These are phyloP conservation scores for Actinemys pallida DNA, from an alignment of 2,113 vertebrate species.

Conservation along the genomic window DNA sequence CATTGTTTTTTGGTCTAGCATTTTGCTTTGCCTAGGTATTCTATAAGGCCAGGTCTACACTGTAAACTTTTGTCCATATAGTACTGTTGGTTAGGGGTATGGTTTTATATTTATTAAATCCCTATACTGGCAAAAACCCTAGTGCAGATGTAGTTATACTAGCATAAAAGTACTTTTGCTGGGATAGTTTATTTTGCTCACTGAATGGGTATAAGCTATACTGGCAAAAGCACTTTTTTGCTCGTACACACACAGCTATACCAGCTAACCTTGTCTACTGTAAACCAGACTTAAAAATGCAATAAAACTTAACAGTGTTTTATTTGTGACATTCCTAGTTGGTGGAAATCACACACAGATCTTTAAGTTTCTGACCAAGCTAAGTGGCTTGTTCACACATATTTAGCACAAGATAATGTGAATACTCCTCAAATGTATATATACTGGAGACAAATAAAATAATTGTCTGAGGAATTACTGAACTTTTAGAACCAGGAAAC, in stretches of 20 bases:
- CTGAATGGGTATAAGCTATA: background rate
- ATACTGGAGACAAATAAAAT: slow-evolving; percentile 40
- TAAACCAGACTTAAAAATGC: slow-evolving; percentile 4
- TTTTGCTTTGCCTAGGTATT: background rate
- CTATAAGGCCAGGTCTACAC: background rate
- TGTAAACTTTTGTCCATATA: background rate
- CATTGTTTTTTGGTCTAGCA: background rate
- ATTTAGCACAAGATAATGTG: slow-evolving; percentile 29
- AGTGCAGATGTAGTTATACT: background rate
- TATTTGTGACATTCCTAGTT: background rate
- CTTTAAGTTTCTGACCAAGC: slow-evolving; percentile 21
- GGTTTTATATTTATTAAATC: background rate
- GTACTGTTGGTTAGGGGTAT: background rate
- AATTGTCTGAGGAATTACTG: slow-evolving; percentile 13
- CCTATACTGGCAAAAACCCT: background rate
- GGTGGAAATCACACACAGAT: background rate
- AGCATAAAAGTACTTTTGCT: background rate
- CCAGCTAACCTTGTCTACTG: background rate
- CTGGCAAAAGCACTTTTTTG: background rate
- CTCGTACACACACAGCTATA: background rate
- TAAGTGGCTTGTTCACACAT: background rate
- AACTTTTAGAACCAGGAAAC: slow-evolving; percentile 17
- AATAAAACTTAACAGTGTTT: background rate
- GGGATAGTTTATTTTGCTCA: background rate
- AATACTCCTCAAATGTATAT: background rate